These are phyloP conservation scores for Limnothrissa miodon DNA, from an alignment of 2,113 vertebrate species.

Conservation along the genomic window DNA sequence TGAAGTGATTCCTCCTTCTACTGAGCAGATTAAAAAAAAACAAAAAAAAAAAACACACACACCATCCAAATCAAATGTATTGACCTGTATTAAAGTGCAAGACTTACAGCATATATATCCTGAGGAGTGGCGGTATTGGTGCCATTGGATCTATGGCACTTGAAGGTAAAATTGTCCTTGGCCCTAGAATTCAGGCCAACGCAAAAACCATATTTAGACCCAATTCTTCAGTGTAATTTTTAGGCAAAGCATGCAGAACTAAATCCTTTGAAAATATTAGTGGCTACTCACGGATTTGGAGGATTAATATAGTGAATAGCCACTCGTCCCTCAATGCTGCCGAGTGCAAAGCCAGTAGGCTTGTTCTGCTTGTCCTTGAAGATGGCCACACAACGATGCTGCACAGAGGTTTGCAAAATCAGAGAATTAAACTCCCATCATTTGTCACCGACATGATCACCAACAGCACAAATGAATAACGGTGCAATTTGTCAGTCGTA, in stretches of 20 bases:
- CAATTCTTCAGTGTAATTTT: not conserved
- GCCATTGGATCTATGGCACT: conserved; percentile 98
- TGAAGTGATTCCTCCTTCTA: not conserved
- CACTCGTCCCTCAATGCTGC: conserved; percentile 96
- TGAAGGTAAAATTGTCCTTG: conserved; percentile 99
- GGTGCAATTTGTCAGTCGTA: not conserved
- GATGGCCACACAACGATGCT: conserved; percentile 99
- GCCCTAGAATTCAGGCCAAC: conserved; percentile 68
- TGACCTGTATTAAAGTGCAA: not conserved
- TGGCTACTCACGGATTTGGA: conserved; percentile 90
- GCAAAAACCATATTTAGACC: conserved; percentile 13
- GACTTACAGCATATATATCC: conserved; percentile 94
- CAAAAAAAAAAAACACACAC: not conserved
- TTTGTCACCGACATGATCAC: not conserved
- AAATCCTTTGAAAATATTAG: not conserved
- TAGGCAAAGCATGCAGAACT: not conserved
- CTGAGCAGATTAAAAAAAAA: not conserved
- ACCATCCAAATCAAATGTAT: not conserved
- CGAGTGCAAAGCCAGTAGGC: conserved; percentile 96
- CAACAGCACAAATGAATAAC: not conserved
- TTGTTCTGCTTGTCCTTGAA: conserved; percentile 99
- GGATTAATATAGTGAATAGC: conserved; percentile 99
- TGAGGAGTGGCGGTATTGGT: conserved; percentile 96
- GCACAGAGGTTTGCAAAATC: not conserved
- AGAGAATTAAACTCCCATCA: not conserved